Conservation (phyloP, 2,113 vertebrate genomes). For the Mungos mungo region DNA sequence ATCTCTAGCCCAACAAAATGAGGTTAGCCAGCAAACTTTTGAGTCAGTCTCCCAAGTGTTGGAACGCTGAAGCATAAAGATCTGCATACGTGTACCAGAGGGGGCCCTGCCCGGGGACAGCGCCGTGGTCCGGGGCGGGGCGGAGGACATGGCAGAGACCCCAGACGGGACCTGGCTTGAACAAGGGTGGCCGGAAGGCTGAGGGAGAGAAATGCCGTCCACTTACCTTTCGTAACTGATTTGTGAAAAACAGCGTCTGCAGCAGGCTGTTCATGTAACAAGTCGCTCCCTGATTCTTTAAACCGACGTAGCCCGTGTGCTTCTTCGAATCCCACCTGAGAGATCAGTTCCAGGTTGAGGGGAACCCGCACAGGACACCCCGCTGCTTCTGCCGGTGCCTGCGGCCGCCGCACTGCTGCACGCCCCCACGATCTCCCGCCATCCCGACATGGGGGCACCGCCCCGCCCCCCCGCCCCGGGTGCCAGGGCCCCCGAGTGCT, state of each 20-base stretch:
- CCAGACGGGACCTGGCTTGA: background rate
- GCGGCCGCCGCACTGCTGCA: background rate
- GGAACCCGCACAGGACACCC: background rate
- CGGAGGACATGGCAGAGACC: background rate
- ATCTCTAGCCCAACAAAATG: background rate
- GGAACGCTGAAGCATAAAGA: background rate
- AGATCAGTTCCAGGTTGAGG: conserved; percentile 58
- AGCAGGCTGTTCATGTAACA: conserved; percentile 99
- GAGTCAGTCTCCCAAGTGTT: background rate
- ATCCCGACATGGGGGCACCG: background rate
- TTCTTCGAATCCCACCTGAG: conserved; percentile 99
- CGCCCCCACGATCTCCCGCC: background rate
- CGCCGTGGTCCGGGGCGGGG: background rate
- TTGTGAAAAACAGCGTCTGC: conserved; percentile 99
- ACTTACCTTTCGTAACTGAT: conserved; percentile 96
- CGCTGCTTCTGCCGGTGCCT: background rate
- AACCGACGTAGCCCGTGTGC: conserved; percentile 98
- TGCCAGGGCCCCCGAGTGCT: background rate
- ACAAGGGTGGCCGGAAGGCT: background rate
- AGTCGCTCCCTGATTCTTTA: conserved; percentile 99
- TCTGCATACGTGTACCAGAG: rapidly evolving
- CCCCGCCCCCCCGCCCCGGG: rapidly evolving
- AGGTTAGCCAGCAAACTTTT: background rate
- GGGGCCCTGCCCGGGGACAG: background rate
- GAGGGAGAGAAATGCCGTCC: background rate